Conservation (phyloP, 2,888 invertebrate species). For the Apoderus coryli region DNA sequence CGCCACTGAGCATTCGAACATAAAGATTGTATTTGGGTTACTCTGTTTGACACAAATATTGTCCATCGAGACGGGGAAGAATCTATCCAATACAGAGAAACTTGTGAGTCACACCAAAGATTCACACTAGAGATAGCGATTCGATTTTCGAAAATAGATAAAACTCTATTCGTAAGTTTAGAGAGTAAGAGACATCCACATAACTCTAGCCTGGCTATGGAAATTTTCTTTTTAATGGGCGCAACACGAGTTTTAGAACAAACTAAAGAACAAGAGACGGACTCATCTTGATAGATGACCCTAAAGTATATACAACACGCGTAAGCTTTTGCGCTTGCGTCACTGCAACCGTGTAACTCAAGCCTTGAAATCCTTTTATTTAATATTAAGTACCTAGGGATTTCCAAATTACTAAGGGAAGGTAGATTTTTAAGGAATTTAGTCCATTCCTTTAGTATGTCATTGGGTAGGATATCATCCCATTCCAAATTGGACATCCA, state of each 20-base stretch:
- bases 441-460: not conserved
- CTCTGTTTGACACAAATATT: constrained; percentile 1
- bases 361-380: no score
- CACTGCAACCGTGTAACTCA: constrained; percentile 1
- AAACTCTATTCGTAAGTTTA: constrained; percentile 7
- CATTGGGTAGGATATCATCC: not conserved
- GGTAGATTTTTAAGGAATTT: not conserved
- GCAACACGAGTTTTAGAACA: constrained; percentile 22
- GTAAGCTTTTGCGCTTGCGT: not conserved
- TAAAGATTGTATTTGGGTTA: not conserved
- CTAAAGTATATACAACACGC: constrained; percentile 12
- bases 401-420: not conserved
- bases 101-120: not conserved
- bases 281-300: constrained; percentile 6
- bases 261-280: constrained; percentile 13
- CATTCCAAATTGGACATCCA: not conserved
- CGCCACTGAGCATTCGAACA: not conserved
- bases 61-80: not conserved
- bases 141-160: no score
- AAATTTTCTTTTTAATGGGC: constrained; percentile 12
- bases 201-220: constrained; percentile 14
- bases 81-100: not conserved
- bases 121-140: constrained; percentile 2
- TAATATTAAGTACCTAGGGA: not conserved
- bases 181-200: constrained; percentile 11